Conservation (phyloP, 2,888 invertebrate genomes). For the Torymus tubicola region DNA sequence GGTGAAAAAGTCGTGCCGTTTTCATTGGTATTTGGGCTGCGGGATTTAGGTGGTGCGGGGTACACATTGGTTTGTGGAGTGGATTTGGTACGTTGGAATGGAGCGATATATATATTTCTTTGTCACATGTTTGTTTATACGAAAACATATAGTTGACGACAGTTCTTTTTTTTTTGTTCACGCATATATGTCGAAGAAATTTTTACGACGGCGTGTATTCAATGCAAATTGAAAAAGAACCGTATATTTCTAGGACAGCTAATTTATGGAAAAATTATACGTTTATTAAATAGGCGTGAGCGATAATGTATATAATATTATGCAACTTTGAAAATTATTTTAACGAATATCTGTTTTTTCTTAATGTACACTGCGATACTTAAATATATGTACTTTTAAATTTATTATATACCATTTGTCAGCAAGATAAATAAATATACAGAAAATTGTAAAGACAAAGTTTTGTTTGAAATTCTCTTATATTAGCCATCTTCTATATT, state of each 20-base stretch:
- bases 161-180: neutral
- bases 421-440: too few relatives aligned
- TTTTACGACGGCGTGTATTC: slow-evolving; percentile 5
- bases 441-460: too few relatives aligned
- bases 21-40: neutral
- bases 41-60: neutral
- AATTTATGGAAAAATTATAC: slow-evolving; percentile 26
- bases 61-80: neutral
- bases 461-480: too few relatives aligned
- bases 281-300: too few relatives aligned
- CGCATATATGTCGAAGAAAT: neutral
- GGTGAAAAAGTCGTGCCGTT: neutral
- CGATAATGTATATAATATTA: neutral
- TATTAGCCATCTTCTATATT: too few relatives aligned
- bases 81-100: neutral
- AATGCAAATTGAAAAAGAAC: slow-evolving; percentile 25
- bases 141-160: too few relatives aligned
- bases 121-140: too few relatives aligned
- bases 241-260: neutral
- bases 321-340: slow-evolving; percentile 8
- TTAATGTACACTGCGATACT: too few relatives aligned
- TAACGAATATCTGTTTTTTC: too few relatives aligned
- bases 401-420: too few relatives aligned
- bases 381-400: too few relatives aligned
- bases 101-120: too few relatives aligned